Evolutionary conservation across 2,113 vertebrate genomes (phyloP).

Genomic region (Colaptes auratus): DNA sequence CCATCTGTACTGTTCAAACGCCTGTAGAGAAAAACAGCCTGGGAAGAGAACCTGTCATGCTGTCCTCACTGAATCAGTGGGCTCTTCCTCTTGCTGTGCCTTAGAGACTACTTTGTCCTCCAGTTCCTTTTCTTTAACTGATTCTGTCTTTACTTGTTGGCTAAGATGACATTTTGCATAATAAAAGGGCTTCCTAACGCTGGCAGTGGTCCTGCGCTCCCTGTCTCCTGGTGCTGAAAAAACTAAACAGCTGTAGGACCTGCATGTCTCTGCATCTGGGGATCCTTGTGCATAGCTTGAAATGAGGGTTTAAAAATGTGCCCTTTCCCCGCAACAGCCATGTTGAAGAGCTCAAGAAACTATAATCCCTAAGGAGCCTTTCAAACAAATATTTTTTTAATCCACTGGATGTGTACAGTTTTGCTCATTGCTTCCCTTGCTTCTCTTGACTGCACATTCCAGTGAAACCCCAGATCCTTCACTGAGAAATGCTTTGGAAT

Average conservation of each 20-base stretch:
- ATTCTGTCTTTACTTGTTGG: conserved; percentile 20
- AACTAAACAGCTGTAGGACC: conserved; percentile 49
- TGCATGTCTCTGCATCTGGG: conserved; percentile 22
- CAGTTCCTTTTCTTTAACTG: conserved; percentile 31
- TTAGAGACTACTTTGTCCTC: conserved; percentile 44
- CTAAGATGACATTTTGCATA: conserved; percentile 53
- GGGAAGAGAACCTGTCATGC: conserved; percentile 15
- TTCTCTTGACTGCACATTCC: neutral
- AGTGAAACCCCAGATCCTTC: neutral
- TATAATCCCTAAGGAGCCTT: neutral
- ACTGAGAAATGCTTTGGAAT: neutral
- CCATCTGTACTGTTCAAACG: neutral
- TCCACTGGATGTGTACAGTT: neutral
- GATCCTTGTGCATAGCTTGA: neutral
- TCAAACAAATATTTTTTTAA: neutral
- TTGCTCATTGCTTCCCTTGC: neutral
- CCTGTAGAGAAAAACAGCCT: neutral
- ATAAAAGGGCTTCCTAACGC: conserved; percentile 50
- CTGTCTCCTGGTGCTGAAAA: conserved; percentile 38
- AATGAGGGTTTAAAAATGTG: neutral
- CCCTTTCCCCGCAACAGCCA: neutral
- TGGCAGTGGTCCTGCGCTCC: conserved; percentile 34
- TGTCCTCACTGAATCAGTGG: neutral
- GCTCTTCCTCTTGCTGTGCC: conserved; percentile 51
- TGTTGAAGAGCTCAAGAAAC: neutral